These are phyloP conservation scores for Pogonocherus hispidulus DNA, from an alignment of 2,888 invertebrate genomes.

Conservation along the genomic window DNA sequence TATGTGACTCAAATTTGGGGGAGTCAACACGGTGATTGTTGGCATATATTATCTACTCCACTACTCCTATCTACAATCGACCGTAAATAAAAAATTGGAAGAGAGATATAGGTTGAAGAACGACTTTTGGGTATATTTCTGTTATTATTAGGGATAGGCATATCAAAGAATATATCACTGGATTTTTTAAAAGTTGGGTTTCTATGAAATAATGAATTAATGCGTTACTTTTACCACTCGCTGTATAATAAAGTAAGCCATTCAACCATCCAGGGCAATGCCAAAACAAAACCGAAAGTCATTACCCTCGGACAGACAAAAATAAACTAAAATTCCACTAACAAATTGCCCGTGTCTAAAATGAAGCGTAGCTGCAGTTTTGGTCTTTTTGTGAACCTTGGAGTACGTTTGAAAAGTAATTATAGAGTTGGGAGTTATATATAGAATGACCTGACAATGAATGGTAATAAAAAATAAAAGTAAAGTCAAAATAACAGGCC, in stretches of 20 bases:
- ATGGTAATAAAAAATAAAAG: slow-evolving; percentile 1
- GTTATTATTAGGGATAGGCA: too few relatives aligned
- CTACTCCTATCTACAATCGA: too few relatives aligned
- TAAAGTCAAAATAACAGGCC: slow-evolving; percentile 3
- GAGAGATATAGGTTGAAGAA: too few relatives aligned
- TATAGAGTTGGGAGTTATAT: slow-evolving; percentile 16
- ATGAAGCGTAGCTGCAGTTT: slow-evolving; percentile 5
- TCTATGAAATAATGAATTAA: too few relatives aligned
- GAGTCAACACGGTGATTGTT: too few relatives aligned
- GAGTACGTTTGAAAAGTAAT: slow-evolving; percentile 15
- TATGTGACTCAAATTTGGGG: too few relatives aligned
- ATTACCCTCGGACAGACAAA: slow-evolving; percentile 13
- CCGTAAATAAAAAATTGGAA: too few relatives aligned
- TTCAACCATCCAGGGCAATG: not conserved
- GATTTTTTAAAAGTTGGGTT: too few relatives aligned
- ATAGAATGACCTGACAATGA: slow-evolving; percentile 13
- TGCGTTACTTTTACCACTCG: too few relatives aligned
- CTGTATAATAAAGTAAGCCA: not conserved
- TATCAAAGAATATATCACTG: too few relatives aligned
- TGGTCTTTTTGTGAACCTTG: slow-evolving; percentile 21
- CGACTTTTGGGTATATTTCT: too few relatives aligned
- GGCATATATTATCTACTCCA: too few relatives aligned
- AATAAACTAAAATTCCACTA: slow-evolving; percentile 19
- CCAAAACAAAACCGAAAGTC: slow-evolving; percentile 18
- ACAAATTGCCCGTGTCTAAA: slow-evolving; percentile 9